Conservation (phyloP, 2,888 invertebrate species). For the Schizotus pectinicornis region DNA sequence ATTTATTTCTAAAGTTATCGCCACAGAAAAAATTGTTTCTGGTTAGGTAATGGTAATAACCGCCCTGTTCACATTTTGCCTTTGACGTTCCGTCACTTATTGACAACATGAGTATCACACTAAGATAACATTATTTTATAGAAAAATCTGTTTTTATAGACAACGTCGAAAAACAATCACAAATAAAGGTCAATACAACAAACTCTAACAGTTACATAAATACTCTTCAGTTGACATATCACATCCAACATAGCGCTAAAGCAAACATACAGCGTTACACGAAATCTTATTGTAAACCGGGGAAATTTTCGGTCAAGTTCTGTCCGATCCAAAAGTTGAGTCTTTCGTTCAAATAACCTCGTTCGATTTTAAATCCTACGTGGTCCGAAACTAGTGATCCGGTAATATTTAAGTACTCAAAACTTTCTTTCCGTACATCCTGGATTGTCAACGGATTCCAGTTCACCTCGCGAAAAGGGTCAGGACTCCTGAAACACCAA, state of each 20-base stretch:
- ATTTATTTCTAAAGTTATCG: too few species aligned
- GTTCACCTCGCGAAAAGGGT: slow-evolving; percentile 27
- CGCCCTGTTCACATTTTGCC: too few species aligned
- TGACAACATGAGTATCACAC: too few species aligned
- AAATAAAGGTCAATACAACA: too few species aligned
- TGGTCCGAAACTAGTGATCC: slow-evolving; percentile 14
- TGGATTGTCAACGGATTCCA: slow-evolving; percentile 28
- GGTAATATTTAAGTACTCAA: slow-evolving; percentile 38
- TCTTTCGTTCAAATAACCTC: slow-evolving; percentile 16
- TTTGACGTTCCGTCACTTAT: too few species aligned
- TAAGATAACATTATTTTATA: too few species aligned
- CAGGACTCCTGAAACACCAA: slow-evolving; percentile 40
- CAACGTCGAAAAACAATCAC: too few species aligned
- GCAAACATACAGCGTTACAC: neutral
- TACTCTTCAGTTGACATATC: too few species aligned
- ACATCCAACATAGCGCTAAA: neutral
- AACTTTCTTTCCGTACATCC: slow-evolving; percentile 30
- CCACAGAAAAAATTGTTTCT: too few species aligned
- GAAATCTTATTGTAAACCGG: slow-evolving; percentile 7
- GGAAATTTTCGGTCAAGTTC: slow-evolving; percentile 26
- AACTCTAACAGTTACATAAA: too few species aligned
- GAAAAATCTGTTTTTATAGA: too few species aligned
- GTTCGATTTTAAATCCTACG: slow-evolving; percentile 8
- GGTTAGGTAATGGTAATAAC: too few species aligned
- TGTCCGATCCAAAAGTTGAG: slow-evolving; percentile 27